These are phyloP conservation scores for Thinocorus orbignyianus DNA, from an alignment of 2,113 vertebrate species.

Conservation along the genomic window DNA sequence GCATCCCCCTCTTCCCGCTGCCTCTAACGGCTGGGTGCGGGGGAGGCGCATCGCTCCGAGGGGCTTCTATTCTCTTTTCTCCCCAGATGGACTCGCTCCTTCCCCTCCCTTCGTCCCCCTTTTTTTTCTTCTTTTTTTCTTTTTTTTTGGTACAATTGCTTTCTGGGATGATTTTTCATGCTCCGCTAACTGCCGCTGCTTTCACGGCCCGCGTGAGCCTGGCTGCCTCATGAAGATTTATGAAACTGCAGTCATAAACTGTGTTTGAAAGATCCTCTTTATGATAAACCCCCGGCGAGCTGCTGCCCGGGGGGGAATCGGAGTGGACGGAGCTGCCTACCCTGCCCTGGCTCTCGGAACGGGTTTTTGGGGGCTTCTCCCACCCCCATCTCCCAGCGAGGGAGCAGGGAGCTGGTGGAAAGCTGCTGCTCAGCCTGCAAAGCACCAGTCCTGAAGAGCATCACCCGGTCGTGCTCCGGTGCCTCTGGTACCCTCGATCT, in stretches of 20 bases:
- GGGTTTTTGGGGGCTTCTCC: not conserved
- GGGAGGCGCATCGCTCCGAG: not conserved
- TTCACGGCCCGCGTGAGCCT: not conserved
- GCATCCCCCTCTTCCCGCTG: not conserved
- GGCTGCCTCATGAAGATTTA: conserved; percentile 49
- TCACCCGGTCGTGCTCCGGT: not conserved
- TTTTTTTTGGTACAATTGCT: not conserved
- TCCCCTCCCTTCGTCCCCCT: not conserved
- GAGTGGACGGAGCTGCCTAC: not conserved
- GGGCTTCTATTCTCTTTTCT: not conserved
- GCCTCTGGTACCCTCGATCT: rapidly evolving
- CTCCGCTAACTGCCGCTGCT: conserved; percentile 9
- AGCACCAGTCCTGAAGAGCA: not conserved
- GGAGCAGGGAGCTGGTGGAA: not conserved
- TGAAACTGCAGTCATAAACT: conserved; percentile 62
- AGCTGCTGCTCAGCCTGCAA: not conserved
- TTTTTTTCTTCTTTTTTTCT: no score
- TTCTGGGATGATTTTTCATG: conserved; percentile 38
- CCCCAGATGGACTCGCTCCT: not conserved
- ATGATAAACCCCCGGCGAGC: not conserved
- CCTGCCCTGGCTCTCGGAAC: not conserved
- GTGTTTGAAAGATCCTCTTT: conserved; percentile 1
- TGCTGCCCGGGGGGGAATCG: not conserved
- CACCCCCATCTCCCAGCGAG: rapidly evolving
- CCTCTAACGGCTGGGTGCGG: not conserved